phyloP scores from a whole-genome alignment of 2,113 vertebrate genomes.

The Periophthalmodon schlosseri region DNA sequence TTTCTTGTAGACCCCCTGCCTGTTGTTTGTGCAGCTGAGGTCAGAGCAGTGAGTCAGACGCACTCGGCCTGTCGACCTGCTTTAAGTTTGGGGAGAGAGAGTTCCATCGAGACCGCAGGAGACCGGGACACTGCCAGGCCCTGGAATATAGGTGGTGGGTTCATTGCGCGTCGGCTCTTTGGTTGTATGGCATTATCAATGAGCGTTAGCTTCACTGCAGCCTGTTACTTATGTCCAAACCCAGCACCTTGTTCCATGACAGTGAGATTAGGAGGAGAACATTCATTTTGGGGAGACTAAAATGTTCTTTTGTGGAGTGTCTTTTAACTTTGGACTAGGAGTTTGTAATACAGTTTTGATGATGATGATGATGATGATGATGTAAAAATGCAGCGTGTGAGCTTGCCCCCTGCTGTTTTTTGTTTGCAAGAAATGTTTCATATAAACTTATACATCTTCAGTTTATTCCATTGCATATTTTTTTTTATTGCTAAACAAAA shows the following conservation, averaged over 20 bases:
- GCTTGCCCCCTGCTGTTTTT: too few relatives aligned
- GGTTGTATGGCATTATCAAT: constrained; percentile 52
- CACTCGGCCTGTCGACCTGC: constrained; percentile 49
- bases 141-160: constrained; percentile 61
- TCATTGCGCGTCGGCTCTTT: constrained; percentile 50
- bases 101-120: constrained; percentile 42
- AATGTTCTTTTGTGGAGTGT: not conserved
- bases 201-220: constrained; percentile 36
- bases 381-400: too few relatives aligned
- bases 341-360: too few relatives aligned
- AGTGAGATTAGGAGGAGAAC: not conserved
- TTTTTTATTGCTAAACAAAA: too few relatives aligned
- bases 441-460: too few relatives aligned
- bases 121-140: constrained; percentile 47
- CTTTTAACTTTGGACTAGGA: too few relatives aligned
- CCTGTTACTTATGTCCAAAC: not conserved
- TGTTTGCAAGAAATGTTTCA: too few relatives aligned
- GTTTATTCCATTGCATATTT: too few relatives aligned
- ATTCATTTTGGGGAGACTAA: not conserved
- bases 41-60: constrained; percentile 57
- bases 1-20: constrained; percentile 31
- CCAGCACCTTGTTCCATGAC: not conserved
- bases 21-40: constrained; percentile 51
- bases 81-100: constrained; percentile 41
- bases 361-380: too few relatives aligned